Evolutionary conservation across 1,140 invertebrate species (phyloP), one percentile per base, ranked within the genome.

Genomic region (Varroa destructor): DNA sequence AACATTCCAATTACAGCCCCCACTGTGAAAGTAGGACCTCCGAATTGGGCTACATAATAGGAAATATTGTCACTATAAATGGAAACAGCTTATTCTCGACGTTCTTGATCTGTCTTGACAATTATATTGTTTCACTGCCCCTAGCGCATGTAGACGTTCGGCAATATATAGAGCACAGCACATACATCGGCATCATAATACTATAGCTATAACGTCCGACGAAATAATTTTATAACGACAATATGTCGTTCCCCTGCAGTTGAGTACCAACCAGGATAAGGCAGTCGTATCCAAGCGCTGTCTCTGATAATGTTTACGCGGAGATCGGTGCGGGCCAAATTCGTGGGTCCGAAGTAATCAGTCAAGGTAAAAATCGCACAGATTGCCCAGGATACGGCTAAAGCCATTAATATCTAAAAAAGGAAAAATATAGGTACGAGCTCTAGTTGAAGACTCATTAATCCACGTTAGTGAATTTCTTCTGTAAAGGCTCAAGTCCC

Each of bases 1-100:
- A 91, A 74, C 87, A 92, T 90, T 0, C 89, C 89, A 42, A 91
- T 79, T 6, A 89, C 88, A 0, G 87, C 87, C 0, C 86, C 85
- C 5, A 86, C 79, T 61, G 83, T 87, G 0, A 89, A 85, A 0
- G 88, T 90, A 0, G 90, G 90, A 14, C 81, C 72, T 1, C 90
- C 90, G 88, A 71, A 71, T 40, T 67, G 61, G 14, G 12, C 61
- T 67, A 37, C 2, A 67, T 12, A 37, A 12, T 42, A 12, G 12
- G 57, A 42, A 12, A 12, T 6, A 12, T 25, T 58, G 25, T 12
- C 3, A 58, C 3, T 12, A 58, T 36, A 58, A 12, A 58, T 12
- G 10, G 25, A 25, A 25, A 25, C 25, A 25, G 25, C 25, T 25
- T 25, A 25, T 25, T 25, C 25, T 25, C 25, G 25, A 25, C 25